Conservation (phyloP, 2,888 invertebrate genomes). For the Blomia tropicalis region DNA sequence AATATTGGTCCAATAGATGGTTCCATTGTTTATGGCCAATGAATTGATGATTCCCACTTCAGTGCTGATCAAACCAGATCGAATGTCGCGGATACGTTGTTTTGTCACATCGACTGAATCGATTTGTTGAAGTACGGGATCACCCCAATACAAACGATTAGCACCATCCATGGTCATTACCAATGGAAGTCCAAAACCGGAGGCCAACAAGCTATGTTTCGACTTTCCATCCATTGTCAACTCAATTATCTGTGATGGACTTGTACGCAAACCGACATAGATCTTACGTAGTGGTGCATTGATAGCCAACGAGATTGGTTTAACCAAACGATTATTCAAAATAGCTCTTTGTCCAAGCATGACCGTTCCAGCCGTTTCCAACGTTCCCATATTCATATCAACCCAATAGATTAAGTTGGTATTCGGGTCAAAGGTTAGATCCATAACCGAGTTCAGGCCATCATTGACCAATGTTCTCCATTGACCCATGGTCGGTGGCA, state of each 20-base stretch:
- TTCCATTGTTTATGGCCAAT: conserved; percentile 25
- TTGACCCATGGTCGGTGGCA: conserved; percentile 32
- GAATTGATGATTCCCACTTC: conserved; percentile 26
- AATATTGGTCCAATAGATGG: conserved; percentile 29
- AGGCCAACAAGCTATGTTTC: conserved; percentile 31
- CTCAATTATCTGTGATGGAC: conserved; percentile 43
- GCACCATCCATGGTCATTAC: conserved; percentile 23
- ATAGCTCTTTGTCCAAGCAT: conserved; percentile 45
- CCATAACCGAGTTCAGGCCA: conserved; percentile 42
- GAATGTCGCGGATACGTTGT: background rate
- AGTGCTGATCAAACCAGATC: background rate
- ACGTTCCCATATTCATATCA: conserved; percentile 46
- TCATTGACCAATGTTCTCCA: conserved; percentile 32
- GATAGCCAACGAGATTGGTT: conserved; percentile 49
- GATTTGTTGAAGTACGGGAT: conserved; percentile 26
- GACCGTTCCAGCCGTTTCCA: conserved; percentile 49
- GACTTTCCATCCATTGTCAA: conserved; percentile 51
- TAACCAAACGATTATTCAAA: conserved; percentile 42
- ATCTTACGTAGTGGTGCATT: conserved; percentile 52
- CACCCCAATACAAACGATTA: conserved; percentile 29
- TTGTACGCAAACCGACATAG: conserved; percentile 42
- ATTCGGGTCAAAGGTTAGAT: conserved; percentile 50
- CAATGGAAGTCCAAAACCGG: conserved; percentile 20
- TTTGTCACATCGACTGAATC: conserved; percentile 22
- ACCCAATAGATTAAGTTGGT: conserved; percentile 57